Evolutionary conservation across 2,888 invertebrate species (phyloP).

Genomic region (Heliconius aoede): DNA sequence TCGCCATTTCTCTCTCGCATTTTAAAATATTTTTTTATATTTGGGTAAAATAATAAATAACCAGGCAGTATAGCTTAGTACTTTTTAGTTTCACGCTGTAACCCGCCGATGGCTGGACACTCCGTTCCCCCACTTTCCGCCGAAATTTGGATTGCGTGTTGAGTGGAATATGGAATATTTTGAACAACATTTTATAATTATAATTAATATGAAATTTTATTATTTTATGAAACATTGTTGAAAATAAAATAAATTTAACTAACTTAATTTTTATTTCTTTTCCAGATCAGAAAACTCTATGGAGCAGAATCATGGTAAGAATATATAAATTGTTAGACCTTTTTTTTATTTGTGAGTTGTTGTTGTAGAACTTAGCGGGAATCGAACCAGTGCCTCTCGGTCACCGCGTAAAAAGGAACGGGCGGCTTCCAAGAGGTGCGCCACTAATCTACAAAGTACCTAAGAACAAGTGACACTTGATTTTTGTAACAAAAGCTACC

Average conservation of each 20-base stretch:
- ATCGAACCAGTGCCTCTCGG: background rate
- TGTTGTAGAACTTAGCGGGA: rapidly evolving
- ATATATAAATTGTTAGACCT: background rate
- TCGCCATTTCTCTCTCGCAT: background rate
- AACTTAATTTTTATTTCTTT: background rate
- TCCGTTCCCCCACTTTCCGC: background rate
- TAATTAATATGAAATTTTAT: too few species aligned
- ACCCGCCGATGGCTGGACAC: background rate
- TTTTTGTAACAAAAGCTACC: background rate
- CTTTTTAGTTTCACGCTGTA: background rate
- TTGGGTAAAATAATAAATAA: too few species aligned
- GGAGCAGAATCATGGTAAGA: background rate
- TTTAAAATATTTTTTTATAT: too few species aligned
- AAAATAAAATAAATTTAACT: background rate
- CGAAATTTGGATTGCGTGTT: background rate
- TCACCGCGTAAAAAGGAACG: too few species aligned
- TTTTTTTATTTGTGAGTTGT: background rate
- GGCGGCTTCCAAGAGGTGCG: background rate
- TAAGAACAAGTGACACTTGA: background rate
- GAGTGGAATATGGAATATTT: background rate
- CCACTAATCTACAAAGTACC: background rate
- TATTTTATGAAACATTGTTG: background rate
- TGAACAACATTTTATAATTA: too few species aligned
- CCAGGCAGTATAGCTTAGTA: background rate
- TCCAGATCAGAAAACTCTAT: background rate